phyloP scores from a whole-genome alignment of 2,888 invertebrate species.

The Epsilonema sp. region DNA sequence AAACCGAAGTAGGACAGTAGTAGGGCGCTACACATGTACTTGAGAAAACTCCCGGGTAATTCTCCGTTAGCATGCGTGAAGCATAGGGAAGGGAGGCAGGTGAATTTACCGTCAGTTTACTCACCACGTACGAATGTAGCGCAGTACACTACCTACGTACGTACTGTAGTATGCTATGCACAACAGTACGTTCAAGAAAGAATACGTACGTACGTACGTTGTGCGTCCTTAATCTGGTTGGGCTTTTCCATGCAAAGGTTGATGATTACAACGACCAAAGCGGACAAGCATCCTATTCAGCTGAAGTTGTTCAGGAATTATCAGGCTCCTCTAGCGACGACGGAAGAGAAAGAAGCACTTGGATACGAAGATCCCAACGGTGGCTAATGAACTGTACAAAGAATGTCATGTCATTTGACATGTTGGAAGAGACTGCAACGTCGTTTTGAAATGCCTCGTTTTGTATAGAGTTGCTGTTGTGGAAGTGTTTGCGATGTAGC shows the following conservation, averaged over 20 bases:
- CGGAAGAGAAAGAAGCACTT: conserved; percentile 17
- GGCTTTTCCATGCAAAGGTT: too few species aligned
- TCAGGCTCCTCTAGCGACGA: conserved; percentile 28
- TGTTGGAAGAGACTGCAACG: neutral
- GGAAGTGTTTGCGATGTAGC: conserved; percentile 80
- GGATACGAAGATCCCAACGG: conserved; percentile 19
- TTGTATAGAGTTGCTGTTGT: conserved; percentile 47
- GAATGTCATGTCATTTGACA: conserved; percentile 1
- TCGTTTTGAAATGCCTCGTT: neutral
- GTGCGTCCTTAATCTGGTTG: too few species aligned
- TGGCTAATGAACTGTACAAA: conserved; percentile 1
- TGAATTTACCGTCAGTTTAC: too few species aligned
- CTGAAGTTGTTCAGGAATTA: conserved; percentile 83
- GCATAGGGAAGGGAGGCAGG: too few species aligned
- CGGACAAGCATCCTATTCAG: conserved; percentile 77
- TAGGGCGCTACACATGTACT: neutral
- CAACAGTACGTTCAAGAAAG: too few species aligned
- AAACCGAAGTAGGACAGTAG: conserved; percentile 43
- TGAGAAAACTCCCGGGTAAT: neutral
- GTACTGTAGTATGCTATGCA: too few species aligned
- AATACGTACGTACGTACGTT: too few species aligned
- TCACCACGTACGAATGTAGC: too few species aligned
- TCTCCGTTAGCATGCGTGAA: neutral
- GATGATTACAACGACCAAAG: conserved; percentile 69
- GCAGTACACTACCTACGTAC: too few species aligned